Conservation (phyloP, 2,888 invertebrate species). For the Chromoteleia sp. region DNA sequence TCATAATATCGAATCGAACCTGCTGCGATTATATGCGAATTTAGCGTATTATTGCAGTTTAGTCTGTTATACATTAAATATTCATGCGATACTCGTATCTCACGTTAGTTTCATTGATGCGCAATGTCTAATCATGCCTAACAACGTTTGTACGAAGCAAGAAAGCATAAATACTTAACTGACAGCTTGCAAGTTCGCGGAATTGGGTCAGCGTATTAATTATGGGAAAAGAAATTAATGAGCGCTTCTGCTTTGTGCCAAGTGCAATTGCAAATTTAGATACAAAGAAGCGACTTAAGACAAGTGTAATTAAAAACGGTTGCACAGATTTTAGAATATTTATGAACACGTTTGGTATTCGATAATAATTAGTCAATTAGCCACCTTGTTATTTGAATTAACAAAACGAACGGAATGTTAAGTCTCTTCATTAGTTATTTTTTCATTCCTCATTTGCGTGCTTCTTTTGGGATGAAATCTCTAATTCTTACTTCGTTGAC, state of each 20-base stretch:
- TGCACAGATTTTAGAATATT: constrained; percentile 14
- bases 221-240: constrained; percentile 58
- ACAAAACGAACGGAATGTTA: no score
- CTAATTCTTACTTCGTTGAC: no score
- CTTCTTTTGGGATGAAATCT: no score
- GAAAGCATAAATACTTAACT: constrained; percentile 50
- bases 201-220: constrained; percentile 51
- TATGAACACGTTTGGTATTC: not conserved
- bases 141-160: constrained; percentile 34
- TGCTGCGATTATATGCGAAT: no score
- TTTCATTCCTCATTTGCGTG: no score
- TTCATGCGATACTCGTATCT: constrained; percentile 10
- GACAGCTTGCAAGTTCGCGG: constrained; percentile 39
- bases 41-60: not conserved
- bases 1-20: no score
- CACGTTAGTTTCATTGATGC: constrained; percentile 26
- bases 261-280: constrained; percentile 30
- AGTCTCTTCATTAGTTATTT: no score
- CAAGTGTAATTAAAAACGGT: constrained; percentile 49
- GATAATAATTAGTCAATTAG: constrained; percentile 7
- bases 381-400: not conserved
- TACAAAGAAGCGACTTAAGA: constrained; percentile 14
- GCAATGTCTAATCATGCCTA: constrained; percentile 32
- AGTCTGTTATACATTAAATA: constrained; percentile 3
- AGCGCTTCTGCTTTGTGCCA: constrained; percentile 43